These are phyloP conservation scores for Phoxinus phoxinus DNA, from an alignment of 2,113 vertebrate genomes.

Conservation along the genomic window DNA sequence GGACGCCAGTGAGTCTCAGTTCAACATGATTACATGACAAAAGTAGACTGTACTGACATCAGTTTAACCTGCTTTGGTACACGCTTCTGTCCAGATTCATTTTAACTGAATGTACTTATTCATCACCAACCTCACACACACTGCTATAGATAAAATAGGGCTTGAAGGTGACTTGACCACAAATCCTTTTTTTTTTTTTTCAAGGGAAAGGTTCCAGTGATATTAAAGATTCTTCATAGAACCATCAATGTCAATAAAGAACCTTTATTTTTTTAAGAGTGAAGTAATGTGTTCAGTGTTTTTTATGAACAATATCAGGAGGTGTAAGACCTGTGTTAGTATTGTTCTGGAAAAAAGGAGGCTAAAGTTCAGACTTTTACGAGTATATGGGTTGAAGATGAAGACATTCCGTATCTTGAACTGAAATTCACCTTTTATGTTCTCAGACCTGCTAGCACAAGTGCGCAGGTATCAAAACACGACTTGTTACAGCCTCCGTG, in stretches of 20 bases:
- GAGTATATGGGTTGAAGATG: background rate
- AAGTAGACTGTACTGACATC: background rate
- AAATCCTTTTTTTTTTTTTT: background rate
- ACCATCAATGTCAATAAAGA: too few relatives aligned
- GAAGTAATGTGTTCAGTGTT: too few relatives aligned
- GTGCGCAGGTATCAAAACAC: background rate
- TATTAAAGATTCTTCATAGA: too few relatives aligned
- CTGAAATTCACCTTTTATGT: background rate
- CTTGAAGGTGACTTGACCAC: background rate
- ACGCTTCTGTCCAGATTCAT: background rate
- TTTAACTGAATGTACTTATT: slow-evolving; percentile 1
- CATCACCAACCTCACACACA: background rate
- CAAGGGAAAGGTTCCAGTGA: too few relatives aligned
- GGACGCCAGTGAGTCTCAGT: background rate
- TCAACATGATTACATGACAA: background rate
- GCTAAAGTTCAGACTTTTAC: background rate
- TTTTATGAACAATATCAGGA: background rate
- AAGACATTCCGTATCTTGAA: too few relatives aligned
- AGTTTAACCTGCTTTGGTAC: background rate
- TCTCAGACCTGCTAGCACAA: background rate
- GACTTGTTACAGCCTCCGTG: too few relatives aligned
- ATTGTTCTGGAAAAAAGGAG: background rate
- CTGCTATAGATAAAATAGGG: slow-evolving; percentile 15
- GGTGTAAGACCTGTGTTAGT: background rate
- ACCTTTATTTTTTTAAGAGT: too few relatives aligned